Evolutionary conservation across 2,888 invertebrate species (phyloP).

Genomic region (Dicycla oo): DNA sequence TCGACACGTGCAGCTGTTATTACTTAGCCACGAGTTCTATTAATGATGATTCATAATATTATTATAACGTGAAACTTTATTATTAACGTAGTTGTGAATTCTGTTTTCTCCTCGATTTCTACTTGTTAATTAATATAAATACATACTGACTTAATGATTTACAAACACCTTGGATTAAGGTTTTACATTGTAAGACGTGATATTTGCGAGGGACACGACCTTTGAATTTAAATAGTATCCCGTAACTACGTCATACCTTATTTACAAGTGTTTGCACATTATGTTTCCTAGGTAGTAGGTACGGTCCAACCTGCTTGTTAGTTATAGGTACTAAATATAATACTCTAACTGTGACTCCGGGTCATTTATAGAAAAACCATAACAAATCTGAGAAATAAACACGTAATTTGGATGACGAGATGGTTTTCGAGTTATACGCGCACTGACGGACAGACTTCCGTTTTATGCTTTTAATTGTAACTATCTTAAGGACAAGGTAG

Average conservation of each 20-base stretch:
- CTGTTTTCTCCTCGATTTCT: constrained; percentile 17
- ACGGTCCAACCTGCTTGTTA: neutral
- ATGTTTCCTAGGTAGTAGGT: neutral
- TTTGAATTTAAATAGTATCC: neutral
- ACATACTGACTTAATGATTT: constrained; percentile 17
- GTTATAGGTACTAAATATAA: neutral
- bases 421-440: neutral
- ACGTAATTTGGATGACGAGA: no score
- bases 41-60: constrained; percentile 24
- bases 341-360: neutral
- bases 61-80: constrained; percentile 15
- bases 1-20: no score
- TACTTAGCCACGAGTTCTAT: no score
- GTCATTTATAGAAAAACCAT: no score
- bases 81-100: constrained; percentile 6
- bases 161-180: neutral
- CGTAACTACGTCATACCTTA: neutral
- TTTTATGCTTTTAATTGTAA: neutral
- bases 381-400: no score
- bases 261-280: neutral
- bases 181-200: neutral
- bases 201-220: neutral
- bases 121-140: constrained; percentile 7
- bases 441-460: neutral
- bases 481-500: neutral